Base-by-base conservation (phyloP, 2,797 vertebrate genomes). In the Pelochelys cantorii region DNA sequence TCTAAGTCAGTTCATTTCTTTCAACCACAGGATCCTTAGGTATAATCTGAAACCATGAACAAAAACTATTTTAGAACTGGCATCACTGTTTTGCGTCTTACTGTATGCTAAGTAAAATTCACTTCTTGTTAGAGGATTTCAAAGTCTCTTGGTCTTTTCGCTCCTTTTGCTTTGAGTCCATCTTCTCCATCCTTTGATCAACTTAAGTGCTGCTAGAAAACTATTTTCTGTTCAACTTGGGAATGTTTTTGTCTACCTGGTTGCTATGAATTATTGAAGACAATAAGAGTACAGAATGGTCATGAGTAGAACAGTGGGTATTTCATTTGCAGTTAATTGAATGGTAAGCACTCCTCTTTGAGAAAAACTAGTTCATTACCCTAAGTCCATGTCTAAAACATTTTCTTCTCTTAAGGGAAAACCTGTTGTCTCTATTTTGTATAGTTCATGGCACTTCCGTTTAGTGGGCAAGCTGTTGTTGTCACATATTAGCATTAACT, bases 51-150 rank as follows among this genome's bases (percentile, higher is more conserved):
- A 94, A 81, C 55, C 88, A 91, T 86, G 83, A 95, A 94, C 31
- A 95, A 89, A 85, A 94, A n/a, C 34, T 87, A 20, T 54, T 83
- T 22, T 52, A 85, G 34, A 90, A 15, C 77, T 89, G 68, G 82
- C n/a, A 84, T 94, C 75, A 88, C 95, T 95, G 89, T 92, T 94
- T 95, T 95, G 13, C 90, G 18, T 87, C 56, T 62, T 83, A 81
- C 20, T 74, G 52, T 79, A 94, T 23, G 29, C 60, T 89, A 93
- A 84, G 15, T 59, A 90, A 68, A 81, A 84, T 86, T 84, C 1
- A 25, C 4, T 84, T 93, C 62, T 85, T 95, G 18, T 37, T 89
- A 48, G 84, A 93, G 23, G 13, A 96, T 85, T 79, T 79, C 25
- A 42, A 25, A 37, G 71, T 25, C 37, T 25, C 37, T 75, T 75